These are phyloP conservation scores for Ceratosolen solmsi DNA, from an alignment of 1,140 invertebrate genomes.

Conservation along the genomic window DNA sequence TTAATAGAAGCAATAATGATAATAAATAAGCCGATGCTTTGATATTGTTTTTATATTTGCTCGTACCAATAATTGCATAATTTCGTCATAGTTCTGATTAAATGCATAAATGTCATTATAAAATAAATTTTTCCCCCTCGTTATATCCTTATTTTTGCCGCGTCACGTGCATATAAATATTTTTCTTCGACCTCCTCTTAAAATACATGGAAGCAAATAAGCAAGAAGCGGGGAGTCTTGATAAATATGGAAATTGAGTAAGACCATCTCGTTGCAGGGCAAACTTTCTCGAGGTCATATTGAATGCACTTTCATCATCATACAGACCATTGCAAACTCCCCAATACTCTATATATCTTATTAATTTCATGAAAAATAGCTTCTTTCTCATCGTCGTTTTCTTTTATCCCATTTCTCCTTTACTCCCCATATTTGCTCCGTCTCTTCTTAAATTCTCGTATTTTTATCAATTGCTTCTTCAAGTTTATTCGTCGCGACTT, in stretches of 20 bases:
- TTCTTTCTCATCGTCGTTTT: not conserved
- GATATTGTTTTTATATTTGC: not conserved
- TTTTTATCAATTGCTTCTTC: not conserved
- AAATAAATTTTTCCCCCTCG: too few relatives aligned
- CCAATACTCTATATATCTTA: constrained; percentile 8
- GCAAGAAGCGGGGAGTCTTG: constrained; percentile 22
- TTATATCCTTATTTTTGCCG: constrained; percentile 27
- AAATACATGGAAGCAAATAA: constrained; percentile 12
- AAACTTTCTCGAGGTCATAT: not conserved
- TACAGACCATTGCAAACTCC: not conserved
- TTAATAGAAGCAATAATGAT: too few relatives aligned
- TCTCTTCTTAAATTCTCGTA: not conserved
- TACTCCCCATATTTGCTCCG: not conserved
- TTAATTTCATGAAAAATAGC: constrained; percentile 43
- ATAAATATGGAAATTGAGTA: constrained; percentile 51
- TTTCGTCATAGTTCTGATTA: not conserved
- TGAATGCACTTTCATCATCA: not conserved
- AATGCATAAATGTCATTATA: not conserved
- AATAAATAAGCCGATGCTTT: not conserved
- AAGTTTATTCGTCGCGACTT: not conserved
- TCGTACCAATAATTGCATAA: not conserved
- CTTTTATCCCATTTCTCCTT: not conserved
- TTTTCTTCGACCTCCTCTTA: constrained; percentile 13
- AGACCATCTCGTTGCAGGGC: not conserved
- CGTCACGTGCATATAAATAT: constrained; percentile 25